These are phyloP conservation scores for Silvanus unidentatus DNA, from an alignment of 2,888 invertebrate species.

Conservation along the genomic window DNA sequence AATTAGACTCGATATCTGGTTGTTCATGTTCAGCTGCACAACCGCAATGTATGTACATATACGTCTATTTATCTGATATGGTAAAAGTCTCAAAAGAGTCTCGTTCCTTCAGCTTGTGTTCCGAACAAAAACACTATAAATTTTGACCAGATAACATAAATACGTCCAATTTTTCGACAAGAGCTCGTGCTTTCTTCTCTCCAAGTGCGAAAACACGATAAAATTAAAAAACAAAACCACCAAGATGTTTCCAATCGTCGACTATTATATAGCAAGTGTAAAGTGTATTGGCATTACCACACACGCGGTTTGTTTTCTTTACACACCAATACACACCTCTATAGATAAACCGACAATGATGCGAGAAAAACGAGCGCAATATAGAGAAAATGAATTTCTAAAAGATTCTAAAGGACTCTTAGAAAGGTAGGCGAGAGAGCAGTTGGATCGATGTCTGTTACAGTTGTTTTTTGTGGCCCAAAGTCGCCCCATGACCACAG, in stretches of 20 bases:
- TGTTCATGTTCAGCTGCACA: too few relatives aligned
- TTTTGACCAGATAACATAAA: constrained; percentile 28
- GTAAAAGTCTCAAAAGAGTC: constrained; percentile 18
- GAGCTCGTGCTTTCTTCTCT: constrained; percentile 2
- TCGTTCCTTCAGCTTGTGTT: constrained; percentile 2
- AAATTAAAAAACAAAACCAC: background rate
- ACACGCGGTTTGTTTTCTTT: too few relatives aligned
- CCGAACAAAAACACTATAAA: constrained; percentile 34
- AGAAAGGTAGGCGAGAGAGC: background rate
- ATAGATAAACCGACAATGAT: too few relatives aligned
- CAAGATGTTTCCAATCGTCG: too few relatives aligned
- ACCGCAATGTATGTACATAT: background rate
- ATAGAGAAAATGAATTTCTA: constrained; percentile 1
- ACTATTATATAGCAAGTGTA: too few relatives aligned
- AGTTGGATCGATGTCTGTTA: background rate
- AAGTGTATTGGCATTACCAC: too few relatives aligned
- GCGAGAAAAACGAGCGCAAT: too few relatives aligned
- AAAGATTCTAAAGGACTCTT: background rate
- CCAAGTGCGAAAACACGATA: background rate
- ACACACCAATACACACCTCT: too few relatives aligned
- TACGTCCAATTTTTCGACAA: constrained; percentile 24
- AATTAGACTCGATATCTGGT: constrained; percentile 11
- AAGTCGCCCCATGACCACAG: constrained; percentile 2
- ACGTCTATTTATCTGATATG: constrained; percentile 10
- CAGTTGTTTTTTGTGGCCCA: constrained; percentile 3